Percentiles rank a stretch among this genome's conserved stretches.
Conservation (phyloP, 2,797 vertebrate genomes). For the Scomberomorus guttatus region DNA sequence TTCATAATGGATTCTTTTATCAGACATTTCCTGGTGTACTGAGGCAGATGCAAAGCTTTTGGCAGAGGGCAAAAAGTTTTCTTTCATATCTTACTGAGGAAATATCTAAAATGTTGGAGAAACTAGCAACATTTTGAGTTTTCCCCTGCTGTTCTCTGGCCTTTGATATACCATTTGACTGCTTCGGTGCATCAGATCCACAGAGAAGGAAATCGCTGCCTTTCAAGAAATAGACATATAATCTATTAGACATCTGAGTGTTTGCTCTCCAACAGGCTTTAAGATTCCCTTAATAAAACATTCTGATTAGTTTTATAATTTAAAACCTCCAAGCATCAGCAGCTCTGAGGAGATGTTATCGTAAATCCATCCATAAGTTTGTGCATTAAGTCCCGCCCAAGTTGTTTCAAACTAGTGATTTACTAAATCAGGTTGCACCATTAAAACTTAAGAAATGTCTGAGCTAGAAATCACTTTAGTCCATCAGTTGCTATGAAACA, state of each 20-base stretch:
- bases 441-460: too few relatives aligned
- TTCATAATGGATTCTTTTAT: constrained; percentile 39
- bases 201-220: background rate
- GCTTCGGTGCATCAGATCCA: background rate
- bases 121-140: constrained; percentile 18
- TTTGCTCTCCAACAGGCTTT: background rate
- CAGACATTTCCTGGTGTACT: constrained; percentile 3
- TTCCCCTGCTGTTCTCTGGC: background rate
- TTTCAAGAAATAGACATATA: background rate
- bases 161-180: constrained; percentile 12
- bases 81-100: constrained; percentile 5
- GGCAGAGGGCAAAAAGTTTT: background rate
- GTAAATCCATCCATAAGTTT: too few relatives aligned
- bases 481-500: too few relatives aligned
- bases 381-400: too few relatives aligned
- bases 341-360: background rate
- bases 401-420: too few relatives aligned
- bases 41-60: constrained; percentile 6
- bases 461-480: too few relatives aligned
- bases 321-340: background rate
- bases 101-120: constrained; percentile 16
- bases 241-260: background rate
- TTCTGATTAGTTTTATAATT: background rate
- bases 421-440: too few relatives aligned
- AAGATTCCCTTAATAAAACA: background rate